Evolutionary conservation across 2,888 invertebrate genomes (phyloP).

Genomic region (Lithophane semibrunnea): DNA sequence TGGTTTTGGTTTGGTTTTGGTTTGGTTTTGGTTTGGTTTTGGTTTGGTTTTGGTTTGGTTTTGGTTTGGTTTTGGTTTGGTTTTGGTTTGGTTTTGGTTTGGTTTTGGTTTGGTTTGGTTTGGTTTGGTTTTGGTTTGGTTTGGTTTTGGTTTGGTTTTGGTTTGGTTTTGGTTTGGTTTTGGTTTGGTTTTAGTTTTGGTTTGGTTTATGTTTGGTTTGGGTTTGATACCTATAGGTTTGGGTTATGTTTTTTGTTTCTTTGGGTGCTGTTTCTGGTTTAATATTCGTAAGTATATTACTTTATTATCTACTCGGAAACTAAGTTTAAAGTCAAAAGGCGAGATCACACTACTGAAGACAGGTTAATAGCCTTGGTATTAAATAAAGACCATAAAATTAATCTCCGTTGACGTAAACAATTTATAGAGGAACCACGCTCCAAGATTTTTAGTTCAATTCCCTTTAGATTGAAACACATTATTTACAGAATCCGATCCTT

Average conservation of each 20-base stretch:
- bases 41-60: too few species aligned
- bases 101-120: too few species aligned
- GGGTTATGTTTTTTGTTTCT: neutral
- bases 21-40: too few species aligned
- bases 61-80: too few species aligned
- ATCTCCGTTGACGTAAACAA: constrained; percentile 18
- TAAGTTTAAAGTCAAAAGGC: neutral
- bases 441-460: constrained; percentile 29
- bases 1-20: too few species aligned
- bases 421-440: constrained; percentile 35
- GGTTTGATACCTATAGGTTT: neutral
- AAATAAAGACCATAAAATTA: constrained; percentile 47
- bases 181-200: too few species aligned
- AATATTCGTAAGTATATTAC: neutral
- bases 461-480: constrained; percentile 26
- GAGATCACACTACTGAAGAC: constrained; percentile 7
- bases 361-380: constrained; percentile 12
- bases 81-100: too few species aligned
- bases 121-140: too few species aligned
- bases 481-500: constrained; percentile 30
- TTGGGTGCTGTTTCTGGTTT: neutral
- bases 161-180: too few species aligned
- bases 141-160: too few species aligned
- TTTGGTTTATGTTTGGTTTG: too few species aligned
- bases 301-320: neutral